phyloP scores from a whole-genome alignment of 2,888 invertebrate species.

The Synergus itoensis region DNA sequence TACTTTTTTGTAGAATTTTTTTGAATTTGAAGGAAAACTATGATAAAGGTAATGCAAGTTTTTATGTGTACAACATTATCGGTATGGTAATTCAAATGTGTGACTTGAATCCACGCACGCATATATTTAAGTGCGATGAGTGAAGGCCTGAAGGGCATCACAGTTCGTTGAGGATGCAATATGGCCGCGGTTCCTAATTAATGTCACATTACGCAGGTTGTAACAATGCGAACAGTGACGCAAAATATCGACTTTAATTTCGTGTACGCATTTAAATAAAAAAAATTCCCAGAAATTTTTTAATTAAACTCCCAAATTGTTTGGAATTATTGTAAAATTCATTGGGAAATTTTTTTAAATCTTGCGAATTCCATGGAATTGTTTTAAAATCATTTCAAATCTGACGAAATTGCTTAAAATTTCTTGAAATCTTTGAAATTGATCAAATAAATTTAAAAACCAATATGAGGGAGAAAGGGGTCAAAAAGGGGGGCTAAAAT shows the following conservation, averaged over 20 bases:
- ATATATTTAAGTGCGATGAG: slow-evolving; percentile 15
- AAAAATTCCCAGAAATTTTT: background rate
- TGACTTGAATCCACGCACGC: slow-evolving; percentile 20
- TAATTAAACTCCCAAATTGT: too few relatives aligned
- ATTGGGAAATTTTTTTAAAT: too few relatives aligned
- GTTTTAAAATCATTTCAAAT: too few relatives aligned
- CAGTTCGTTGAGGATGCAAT: slow-evolving; percentile 32
- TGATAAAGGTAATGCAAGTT: background rate
- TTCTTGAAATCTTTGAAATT: too few relatives aligned
- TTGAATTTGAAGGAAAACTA: background rate
- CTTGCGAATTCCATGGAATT: too few relatives aligned
- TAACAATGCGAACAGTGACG: background rate
- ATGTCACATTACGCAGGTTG: slow-evolving; percentile 20
- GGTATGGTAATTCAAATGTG: slow-evolving; percentile 3
- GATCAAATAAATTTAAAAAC: too few relatives aligned
- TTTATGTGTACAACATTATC: background rate
- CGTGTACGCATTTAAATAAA: background rate
- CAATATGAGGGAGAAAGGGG: too few relatives aligned
- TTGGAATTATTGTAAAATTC: too few relatives aligned
- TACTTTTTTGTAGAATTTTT: background rate
- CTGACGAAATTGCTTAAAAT: too few relatives aligned
- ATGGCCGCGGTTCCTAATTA: slow-evolving; percentile 27
- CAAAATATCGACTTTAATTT: background rate
- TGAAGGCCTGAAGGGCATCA: background rate
- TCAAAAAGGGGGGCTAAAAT: too few relatives aligned